Evolutionary conservation across 2,113 vertebrate genomes (phyloP).

Genomic region (Lasiurus cinereus): DNA sequence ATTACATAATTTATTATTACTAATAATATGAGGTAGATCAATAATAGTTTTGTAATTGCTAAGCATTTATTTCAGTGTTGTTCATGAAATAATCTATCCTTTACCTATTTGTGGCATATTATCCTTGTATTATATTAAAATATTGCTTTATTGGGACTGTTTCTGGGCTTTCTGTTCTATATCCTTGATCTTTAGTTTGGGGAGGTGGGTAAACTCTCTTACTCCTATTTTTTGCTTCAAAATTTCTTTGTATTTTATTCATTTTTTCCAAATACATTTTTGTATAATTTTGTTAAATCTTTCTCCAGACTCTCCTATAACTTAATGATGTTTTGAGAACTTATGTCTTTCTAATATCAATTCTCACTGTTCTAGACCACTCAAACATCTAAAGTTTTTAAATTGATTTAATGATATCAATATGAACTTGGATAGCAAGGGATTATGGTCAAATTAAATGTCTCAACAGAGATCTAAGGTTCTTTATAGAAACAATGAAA

Average conservation of each 20-base stretch:
- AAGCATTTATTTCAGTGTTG: neutral
- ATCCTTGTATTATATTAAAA: neutral
- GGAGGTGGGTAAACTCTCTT: neutral
- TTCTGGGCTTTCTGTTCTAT: neutral
- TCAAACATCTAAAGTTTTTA: conserved; percentile 25
- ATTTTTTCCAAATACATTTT: neutral
- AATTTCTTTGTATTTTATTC: neutral
- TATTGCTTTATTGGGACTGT: neutral
- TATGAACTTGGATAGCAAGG: neutral
- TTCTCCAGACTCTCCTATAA: neutral
- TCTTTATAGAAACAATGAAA: neutral
- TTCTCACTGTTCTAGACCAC: neutral
- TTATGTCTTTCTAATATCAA: conserved; percentile 8
- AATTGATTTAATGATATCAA: conserved; percentile 39
- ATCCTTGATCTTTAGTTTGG: conserved; percentile 1
- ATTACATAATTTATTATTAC: conserved; percentile 19
- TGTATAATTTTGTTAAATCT: conserved; percentile 31
- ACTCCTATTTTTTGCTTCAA: neutral
- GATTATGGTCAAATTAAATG: neutral
- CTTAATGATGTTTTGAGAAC: neutral
- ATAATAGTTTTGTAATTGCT: neutral
- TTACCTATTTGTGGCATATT: neutral
- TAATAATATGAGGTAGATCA: neutral
- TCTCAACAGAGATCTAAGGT: neutral
- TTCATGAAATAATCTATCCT: neutral